A percentile compares a stretch with the other conserved stretches of the same genome.
Evolutionary conservation across 2,888 invertebrate genomes (phyloP).

Genomic region (Meganola albula): DNA sequence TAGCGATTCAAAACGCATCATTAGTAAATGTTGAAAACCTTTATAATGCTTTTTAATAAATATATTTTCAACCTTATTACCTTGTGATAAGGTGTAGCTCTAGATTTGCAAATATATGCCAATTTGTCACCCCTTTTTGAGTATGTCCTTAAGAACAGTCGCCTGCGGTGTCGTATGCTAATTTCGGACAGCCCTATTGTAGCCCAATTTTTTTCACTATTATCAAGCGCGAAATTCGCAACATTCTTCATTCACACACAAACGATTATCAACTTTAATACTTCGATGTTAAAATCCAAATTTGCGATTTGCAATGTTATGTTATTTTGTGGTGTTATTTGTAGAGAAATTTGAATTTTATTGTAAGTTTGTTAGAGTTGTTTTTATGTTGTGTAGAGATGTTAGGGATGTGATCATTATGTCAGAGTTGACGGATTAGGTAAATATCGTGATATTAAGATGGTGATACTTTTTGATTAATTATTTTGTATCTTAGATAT

Average conservation of each 20-base stretch:
- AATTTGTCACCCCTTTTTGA: conserved; percentile 29
- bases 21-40: conserved; percentile 36
- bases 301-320: too few relatives aligned
- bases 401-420: conserved; percentile 26
- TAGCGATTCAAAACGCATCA: conserved; percentile 66
- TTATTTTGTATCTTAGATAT: conserved; percentile 47
- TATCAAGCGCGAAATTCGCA: conserved; percentile 10
- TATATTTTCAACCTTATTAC: conserved; percentile 20
- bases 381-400: too few relatives aligned
- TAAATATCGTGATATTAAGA: conserved; percentile 39
- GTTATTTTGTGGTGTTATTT: not conserved
- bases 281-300: too few relatives aligned
- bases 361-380: not conserved
- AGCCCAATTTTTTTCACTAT: too few relatives aligned
- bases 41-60: conserved; percentile 1
- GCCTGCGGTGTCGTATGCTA: conserved; percentile 58
- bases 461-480: conserved; percentile 46
- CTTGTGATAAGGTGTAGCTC: conserved; percentile 15
- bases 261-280: conserved; percentile 12
- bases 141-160: conserved; percentile 37
- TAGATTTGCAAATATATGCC: conserved; percentile 6
- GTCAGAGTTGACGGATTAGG: conserved; percentile 51
- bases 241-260: conserved; percentile 12
- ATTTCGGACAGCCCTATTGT: conserved; percentile 46
- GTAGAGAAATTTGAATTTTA: conserved; percentile 1